These are phyloP conservation scores for Mustelus asterias DNA, from an alignment of 2,113 vertebrate species.

Conservation along the genomic window DNA sequence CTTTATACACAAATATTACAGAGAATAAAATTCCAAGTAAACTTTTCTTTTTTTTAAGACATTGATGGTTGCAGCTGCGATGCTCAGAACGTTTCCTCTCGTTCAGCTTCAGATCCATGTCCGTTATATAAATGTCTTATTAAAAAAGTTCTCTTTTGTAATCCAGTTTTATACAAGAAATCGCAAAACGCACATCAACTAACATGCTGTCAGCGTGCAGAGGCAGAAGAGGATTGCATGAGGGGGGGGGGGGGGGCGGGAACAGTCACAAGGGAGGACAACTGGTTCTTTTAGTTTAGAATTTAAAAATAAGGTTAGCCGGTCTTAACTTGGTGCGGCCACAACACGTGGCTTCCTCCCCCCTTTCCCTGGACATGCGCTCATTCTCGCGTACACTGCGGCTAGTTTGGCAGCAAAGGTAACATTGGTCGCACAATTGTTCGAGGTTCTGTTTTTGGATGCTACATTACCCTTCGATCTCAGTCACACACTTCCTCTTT, in stretches of 20 bases:
- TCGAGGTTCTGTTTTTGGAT: background rate
- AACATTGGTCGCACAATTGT: background rate
- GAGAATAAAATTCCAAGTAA: conserved; percentile 29
- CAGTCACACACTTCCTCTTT: background rate
- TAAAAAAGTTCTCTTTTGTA: background rate
- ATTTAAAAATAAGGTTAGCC: conserved; percentile 41
- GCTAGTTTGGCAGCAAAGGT: background rate
- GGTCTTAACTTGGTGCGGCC: too few relatives aligned
- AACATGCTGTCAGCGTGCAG: conserved; percentile 50
- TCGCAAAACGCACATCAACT: conserved; percentile 38
- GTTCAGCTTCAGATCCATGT: background rate
- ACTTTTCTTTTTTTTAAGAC: conserved; percentile 29
- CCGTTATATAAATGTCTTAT: background rate
- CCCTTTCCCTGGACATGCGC: background rate
- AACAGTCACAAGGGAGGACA: conserved; percentile 41
- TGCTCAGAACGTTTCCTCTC: background rate
- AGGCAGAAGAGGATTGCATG: conserved; percentile 39
- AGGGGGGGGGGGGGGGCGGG: background rate
- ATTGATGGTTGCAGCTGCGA: conserved; percentile 13
- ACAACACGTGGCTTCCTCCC: too few relatives aligned
- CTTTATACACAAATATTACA: conserved; percentile 35
- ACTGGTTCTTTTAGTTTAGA: conserved; percentile 53
- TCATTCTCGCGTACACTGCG: background rate
- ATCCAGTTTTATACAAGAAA: conserved; percentile 14
- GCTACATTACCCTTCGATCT: background rate